phyloP scores from a whole-genome alignment of 2,888 invertebrate species.

The Drosophila nigritarsus region DNA sequence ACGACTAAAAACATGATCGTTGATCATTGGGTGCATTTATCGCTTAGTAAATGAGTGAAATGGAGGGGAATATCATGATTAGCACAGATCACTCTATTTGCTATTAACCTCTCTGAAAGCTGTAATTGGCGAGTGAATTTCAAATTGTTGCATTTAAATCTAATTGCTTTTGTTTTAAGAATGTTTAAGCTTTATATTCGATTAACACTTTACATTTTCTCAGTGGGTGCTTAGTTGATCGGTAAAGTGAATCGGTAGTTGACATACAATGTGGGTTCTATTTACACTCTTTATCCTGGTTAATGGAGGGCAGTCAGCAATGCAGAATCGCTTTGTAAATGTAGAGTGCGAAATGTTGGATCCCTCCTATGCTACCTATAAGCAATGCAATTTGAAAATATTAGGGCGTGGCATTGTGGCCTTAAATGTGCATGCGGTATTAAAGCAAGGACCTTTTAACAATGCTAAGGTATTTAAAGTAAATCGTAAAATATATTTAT shows the following conservation, averaged over 20 bases:
- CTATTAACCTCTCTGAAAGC: background rate
- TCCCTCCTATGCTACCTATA: background rate
- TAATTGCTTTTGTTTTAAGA: slow-evolving; percentile 34
- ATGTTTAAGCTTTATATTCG: slow-evolving; percentile 42
- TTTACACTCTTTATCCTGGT: background rate
- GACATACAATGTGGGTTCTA: background rate
- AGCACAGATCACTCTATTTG: background rate
- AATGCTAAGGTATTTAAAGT: slow-evolving; percentile 17
- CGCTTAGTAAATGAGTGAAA: background rate
- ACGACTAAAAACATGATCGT: background rate
- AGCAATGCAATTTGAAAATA: slow-evolving; percentile 16
- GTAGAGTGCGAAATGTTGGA: slow-evolving; percentile 25
- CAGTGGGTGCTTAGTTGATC: background rate
- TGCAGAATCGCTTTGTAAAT: slow-evolving; percentile 7
- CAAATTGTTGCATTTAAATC: background rate
- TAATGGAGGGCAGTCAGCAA: background rate
- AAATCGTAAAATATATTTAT: background rate
- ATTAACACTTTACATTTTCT: background rate
- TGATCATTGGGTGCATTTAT: no score
- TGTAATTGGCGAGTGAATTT: background rate
- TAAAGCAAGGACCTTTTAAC: slow-evolving; percentile 1
- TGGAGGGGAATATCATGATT: background rate
- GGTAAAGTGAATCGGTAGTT: background rate
- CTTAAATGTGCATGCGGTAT: slow-evolving; percentile 6
- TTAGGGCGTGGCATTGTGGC: slow-evolving; percentile 19